Evolutionary conservation across 2,113 vertebrate species (phyloP).

Genomic region (Microtus pennsylvanicus): DNA sequence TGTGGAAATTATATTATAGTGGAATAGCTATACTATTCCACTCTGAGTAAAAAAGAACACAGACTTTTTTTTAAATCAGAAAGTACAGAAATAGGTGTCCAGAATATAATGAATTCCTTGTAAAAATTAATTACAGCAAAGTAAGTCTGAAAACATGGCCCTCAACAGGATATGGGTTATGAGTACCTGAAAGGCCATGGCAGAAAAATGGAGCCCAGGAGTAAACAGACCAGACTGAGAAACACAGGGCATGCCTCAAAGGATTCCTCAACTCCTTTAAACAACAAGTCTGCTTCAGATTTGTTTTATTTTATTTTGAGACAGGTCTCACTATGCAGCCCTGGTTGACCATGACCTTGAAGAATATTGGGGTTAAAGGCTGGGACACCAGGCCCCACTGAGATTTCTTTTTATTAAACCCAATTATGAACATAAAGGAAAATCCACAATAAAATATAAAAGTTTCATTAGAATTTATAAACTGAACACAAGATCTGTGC

Average conservation of each 20-base stretch:
- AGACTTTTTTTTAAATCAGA: neutral
- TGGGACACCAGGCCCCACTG: neutral
- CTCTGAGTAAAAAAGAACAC: neutral
- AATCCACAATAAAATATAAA: neutral
- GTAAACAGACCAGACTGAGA: neutral
- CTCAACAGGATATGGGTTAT: neutral
- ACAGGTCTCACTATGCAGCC: neutral
- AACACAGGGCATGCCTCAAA: neutral
- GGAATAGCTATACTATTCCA: neutral
- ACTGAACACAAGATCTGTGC: neutral
- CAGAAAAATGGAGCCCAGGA: neutral
- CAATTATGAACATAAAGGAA: neutral
- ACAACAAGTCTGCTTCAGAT: neutral
- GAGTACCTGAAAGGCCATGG: neutral
- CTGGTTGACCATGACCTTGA: neutral
- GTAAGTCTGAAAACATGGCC: neutral
- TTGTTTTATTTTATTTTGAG: neutral
- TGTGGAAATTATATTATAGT: too few relatives aligned
- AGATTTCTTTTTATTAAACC: neutral
- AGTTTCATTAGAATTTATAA: neutral
- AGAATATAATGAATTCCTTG: neutral
- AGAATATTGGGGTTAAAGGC: neutral
- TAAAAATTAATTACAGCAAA: neutral
- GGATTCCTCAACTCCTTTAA: neutral
- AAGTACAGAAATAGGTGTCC: neutral